A percentile compares a stretch with the other conserved stretches of the same genome.
These are phyloP conservation scores for Speoplatyrhinus poulsoni DNA, from an alignment of 2,113 vertebrate species.

Conservation along the genomic window DNA sequence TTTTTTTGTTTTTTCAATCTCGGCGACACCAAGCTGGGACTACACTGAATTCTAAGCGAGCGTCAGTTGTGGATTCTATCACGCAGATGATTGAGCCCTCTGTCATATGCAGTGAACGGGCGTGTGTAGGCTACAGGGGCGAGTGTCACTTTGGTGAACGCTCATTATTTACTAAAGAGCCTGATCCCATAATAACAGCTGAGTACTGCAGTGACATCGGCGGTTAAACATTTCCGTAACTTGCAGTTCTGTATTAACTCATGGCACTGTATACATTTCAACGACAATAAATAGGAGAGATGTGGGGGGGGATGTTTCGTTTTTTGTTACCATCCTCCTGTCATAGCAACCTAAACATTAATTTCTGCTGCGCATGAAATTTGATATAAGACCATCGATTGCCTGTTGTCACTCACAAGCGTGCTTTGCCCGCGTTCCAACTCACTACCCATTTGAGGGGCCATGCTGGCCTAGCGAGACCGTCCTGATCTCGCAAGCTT, in stretches of 20 bases:
- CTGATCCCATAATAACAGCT: neutral
- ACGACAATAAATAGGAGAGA: neutral
- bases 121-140: neutral
- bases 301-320: neutral
- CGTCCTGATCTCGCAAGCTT: too few species aligned
- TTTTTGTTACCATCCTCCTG: neutral
- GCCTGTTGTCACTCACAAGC: neutral
- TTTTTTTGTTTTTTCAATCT: constrained; percentile 10
- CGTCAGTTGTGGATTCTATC: neutral
- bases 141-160: neutral
- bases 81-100: neutral
- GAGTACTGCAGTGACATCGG: neutral
- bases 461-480: too few species aligned
- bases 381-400: neutral
- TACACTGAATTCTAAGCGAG: constrained; percentile 25
- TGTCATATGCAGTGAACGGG: neutral
- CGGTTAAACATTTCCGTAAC: neutral
- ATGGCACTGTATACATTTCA: neutral
- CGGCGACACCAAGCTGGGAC: constrained; percentile 31
- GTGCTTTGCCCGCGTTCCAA: neutral
- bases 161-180: neutral
- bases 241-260: neutral
- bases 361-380: neutral
- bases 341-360: neutral
- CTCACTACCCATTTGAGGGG: neutral